A percentile compares a stretch with the other conserved stretches of the same genome.
phyloP scores from a whole-genome alignment of 2,888 invertebrate species.

The Ferrisia virgata region DNA sequence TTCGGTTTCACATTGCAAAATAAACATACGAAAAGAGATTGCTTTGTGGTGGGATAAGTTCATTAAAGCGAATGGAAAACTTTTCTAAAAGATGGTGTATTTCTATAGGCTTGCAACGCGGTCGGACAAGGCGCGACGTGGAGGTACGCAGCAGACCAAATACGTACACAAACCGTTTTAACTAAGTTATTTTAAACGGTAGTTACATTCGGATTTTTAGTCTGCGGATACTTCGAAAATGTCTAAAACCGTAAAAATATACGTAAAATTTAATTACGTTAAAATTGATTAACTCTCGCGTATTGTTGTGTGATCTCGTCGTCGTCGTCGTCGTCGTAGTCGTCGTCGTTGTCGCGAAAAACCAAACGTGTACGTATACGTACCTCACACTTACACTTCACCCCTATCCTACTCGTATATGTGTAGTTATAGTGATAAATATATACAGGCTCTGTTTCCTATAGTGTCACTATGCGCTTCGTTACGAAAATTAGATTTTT shows the following conservation, averaged over 20 bases:
- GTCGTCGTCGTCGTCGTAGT: background rate
- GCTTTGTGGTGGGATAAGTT: constrained; percentile 4
- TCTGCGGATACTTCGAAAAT: constrained; percentile 10
- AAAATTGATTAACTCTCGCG: constrained; percentile 3
- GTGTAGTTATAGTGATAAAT: no score
- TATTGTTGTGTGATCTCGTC: background rate
- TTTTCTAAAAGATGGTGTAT: constrained; percentile 15
- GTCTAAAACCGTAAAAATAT: constrained; percentile 15
- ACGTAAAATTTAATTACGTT: constrained; percentile 2
- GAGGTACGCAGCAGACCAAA: background rate
- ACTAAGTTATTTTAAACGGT: constrained; percentile 11
- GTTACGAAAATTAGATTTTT: constrained; percentile 16
- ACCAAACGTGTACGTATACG: background rate
- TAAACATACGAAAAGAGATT: constrained; percentile 11
- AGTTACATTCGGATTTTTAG: constrained; percentile 4
- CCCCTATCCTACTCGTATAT: no score
- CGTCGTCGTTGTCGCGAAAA: background rate
- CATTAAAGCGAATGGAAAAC: constrained; percentile 3
- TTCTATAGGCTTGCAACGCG: background rate
- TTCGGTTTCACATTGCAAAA: constrained; percentile 17
- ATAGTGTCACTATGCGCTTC: background rate
- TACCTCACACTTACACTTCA: no score
- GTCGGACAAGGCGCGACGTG: background rate
- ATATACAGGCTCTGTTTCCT: background rate
- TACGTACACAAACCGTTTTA: constrained; percentile 9